Conservation (phyloP, 2,797 vertebrate genomes). For the Novumbra hubbsi region DNA sequence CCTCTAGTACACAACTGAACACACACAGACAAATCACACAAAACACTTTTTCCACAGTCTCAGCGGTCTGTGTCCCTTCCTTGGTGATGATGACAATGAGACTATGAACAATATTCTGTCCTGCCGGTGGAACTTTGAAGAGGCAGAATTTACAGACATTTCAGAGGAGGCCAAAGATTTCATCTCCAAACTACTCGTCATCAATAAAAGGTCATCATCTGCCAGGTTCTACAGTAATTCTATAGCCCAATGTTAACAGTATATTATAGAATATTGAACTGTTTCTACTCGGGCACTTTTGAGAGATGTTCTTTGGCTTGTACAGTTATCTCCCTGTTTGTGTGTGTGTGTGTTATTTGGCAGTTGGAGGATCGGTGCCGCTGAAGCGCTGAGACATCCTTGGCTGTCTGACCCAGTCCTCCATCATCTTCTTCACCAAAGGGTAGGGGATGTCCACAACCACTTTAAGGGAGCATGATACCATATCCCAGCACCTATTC, state of each 20-base stretch:
- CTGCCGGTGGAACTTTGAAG: slow-evolving; percentile 92
- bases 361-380: slow-evolving; percentile 95
- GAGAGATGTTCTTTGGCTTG: neutral
- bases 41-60: slow-evolving; percentile 70
- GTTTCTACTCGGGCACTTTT: neutral
- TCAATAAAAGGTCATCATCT: slow-evolving; percentile 85
- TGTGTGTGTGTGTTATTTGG: slow-evolving; percentile 31
- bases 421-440: slow-evolving; percentile 78
- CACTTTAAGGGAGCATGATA: neutral
- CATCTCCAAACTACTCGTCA: slow-evolving; percentile 87
- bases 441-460: slow-evolving; percentile 67
- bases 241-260: neutral
- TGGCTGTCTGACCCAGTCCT: slow-evolving; percentile 88
- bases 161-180: slow-evolving; percentile 93
- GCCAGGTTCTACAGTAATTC: neutral
- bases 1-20: neutral
- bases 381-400: slow-evolving; percentile 88
- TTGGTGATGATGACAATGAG: slow-evolving; percentile 89
- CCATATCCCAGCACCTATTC: neutral
- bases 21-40: slow-evolving; percentile 12
- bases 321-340: slow-evolving; percentile 6
- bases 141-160: slow-evolving; percentile 85
- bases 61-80: slow-evolving; percentile 92
- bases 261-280: neutral
- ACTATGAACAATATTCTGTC: slow-evolving; percentile 93